A percentile compares a stretch with the other conserved stretches of the same genome.
These are phyloP conservation scores for Actinernus sp. DNA, from an alignment of 92 coral and sea anemone genomes.

Conservation along the genomic window DNA sequence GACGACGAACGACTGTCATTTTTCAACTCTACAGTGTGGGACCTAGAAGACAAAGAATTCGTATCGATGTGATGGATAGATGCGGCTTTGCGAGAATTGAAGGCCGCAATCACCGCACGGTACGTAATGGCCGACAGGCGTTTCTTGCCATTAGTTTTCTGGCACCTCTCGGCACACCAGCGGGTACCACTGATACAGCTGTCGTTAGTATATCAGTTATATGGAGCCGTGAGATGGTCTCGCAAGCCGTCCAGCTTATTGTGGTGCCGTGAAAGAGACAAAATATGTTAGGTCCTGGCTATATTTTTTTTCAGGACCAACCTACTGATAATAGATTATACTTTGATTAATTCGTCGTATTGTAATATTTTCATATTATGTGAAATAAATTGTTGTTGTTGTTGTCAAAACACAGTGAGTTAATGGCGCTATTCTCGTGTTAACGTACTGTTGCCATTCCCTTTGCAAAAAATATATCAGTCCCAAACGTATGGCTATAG, in stretches of 20 bases:
- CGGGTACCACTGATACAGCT: slow-evolving; percentile 14
- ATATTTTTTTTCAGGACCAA: too few species aligned
- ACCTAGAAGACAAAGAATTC: background rate
- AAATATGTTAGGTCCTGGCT: too few species aligned
- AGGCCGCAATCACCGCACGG: slow-evolving; percentile 1
- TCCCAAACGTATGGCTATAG: too few species aligned
- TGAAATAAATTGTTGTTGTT: too few species aligned
- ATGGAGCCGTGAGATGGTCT: background rate
- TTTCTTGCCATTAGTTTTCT: background rate
- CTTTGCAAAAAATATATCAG: too few species aligned
- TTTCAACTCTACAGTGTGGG: slow-evolving; percentile 56
- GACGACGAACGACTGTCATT: slow-evolving; percentile 29
- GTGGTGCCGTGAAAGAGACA: background rate
- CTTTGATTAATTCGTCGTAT: too few species aligned
- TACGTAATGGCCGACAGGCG: background rate
- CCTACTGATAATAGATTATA: too few species aligned
- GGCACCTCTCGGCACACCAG: slow-evolving; percentile 6
- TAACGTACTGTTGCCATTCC: too few species aligned
- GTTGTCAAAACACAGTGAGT: too few species aligned
- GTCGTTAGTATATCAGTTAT: slow-evolving; percentile 4
- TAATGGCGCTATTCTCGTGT: too few species aligned
- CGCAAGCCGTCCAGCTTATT: slow-evolving; percentile 23
- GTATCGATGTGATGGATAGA: slow-evolving; percentile 44
- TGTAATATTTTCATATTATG: too few species aligned
- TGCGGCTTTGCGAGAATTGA: background rate